Conservation (phyloP, 92 coral and sea anemone genomes). For the Epizoanthus rinbou region DNA sequence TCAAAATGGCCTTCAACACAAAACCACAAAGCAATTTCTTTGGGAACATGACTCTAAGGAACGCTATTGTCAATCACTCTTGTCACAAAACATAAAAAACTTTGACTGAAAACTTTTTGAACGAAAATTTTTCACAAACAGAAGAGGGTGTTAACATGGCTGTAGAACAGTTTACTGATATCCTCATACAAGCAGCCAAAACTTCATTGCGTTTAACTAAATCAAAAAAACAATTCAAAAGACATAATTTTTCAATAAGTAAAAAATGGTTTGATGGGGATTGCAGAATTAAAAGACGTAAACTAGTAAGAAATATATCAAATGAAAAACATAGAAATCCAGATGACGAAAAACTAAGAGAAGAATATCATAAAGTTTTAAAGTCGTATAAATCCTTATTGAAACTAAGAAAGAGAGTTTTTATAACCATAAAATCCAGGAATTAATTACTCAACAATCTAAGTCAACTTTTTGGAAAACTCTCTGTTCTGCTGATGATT, state of each 20-base stretch:
- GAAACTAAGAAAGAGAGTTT: slow-evolving; percentile 34
- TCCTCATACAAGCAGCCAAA: slow-evolving; percentile 22
- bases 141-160: slow-evolving; percentile 22
- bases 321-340: slow-evolving; percentile 32
- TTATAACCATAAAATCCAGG: slow-evolving; percentile 20
- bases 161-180: slow-evolving; percentile 22
- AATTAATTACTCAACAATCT: slow-evolving; percentile 14
- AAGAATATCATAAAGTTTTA: slow-evolving; percentile 5
- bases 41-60: slow-evolving; percentile 27
- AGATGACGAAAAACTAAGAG: slow-evolving; percentile 27
- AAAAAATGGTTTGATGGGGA: slow-evolving; percentile 29
- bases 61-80: slow-evolving; percentile 26
- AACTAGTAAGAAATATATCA: slow-evolving; percentile 24
- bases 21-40: slow-evolving; percentile 11
- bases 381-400: slow-evolving; percentile 29
- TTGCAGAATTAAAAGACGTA: slow-evolving; percentile 27
- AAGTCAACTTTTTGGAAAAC: no score
- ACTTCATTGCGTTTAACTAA: slow-evolving; percentile 26
- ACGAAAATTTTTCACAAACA: background rate
- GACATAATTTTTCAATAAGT: slow-evolving; percentile 27
- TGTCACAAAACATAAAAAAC: slow-evolving; percentile 27
- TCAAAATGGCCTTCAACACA: slow-evolving; percentile 2
- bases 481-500: slow-evolving; percentile 3
- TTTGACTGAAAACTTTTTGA: slow-evolving; percentile 18
- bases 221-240: slow-evolving; percentile 13